Base-by-base conservation (phyloP, 2,888 invertebrate species). In the Lepeophtheirus nordmannii region DNA sequence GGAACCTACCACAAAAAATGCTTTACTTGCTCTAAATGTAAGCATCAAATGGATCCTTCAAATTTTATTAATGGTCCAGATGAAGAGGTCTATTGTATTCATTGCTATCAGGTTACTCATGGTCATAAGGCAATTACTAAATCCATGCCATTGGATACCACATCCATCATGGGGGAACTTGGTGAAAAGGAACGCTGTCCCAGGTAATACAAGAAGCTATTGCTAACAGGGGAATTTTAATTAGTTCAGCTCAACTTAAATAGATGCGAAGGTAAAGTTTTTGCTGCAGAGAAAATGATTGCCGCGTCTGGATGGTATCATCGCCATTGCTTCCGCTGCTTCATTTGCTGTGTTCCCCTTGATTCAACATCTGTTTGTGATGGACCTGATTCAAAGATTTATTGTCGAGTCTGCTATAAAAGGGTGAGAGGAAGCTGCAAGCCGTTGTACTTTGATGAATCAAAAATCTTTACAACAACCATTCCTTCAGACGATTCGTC, bases 211-310 rank as follows among this genome's bases (percentile, higher is more conserved):
- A 37, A 61, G 20, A 14, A 1, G 8, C 53, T 46, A 5, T 46
- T 46, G 8, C 2, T 5, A 8, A 5, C 8, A 46, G 53, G 53
- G 53, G 8, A 17, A 30, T 30, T 30, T 7, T 30, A 30, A 5
- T 30, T 30, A 30, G 3, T 7, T 30, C 30, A 30, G 7, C 30
- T 30, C 7, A 30, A 5, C 7, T 30, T 5, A 2, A 3, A 11
- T 10, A 61, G 66, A 41, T 66, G 66, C 22, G n/a, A 17, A 12
- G 66, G 66, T 12, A 66, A 66, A 60, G 66, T 66, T 1, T 66
- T 66, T 60, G 66, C 59, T 39, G 66, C 66, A 1, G 66, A 66
- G 37, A 66, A 66, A 37, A 66, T 66, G 66, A 40, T 66, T n/a
- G 60, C 66, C 7, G 59, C 59, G 5, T 58, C 58, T 39, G 66